Evolutionary conservation across 2,888 invertebrate genomes (phyloP), one percentile per base, ranked within the genome.

Genomic region (Microdon myrmicae): DNA sequence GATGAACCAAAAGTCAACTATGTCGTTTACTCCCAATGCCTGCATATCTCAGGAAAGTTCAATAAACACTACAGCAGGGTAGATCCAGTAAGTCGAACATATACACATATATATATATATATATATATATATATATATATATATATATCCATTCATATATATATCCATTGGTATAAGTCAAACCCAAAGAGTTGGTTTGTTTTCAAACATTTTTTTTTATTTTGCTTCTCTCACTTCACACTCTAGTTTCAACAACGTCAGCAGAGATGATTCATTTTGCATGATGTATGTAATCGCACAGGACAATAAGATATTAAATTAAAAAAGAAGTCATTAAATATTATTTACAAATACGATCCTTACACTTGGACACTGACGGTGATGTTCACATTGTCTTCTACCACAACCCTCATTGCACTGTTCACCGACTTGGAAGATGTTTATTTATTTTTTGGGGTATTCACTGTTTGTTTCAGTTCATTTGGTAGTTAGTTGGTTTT

Each of bases 391-490:
- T 38, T 45, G 31, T 37, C 34, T 14, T 14, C 45, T 13, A 25
- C 47, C 43, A 58, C 64, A 43, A 47, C 58, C 53, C 58, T 64
- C 58, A 64, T 58, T 64, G 58, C 51, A 58, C 51, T 53, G 64
- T 44, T 64, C 45, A 53, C 56, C 58, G 58, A 58, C 47, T n/a
- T n/a, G n/a, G n/a, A n/a, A n/a, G n/a, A n/a, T n/a, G n/a, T n/a
- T n/a, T n/a, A n/a, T n/a, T n/a, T n/a, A n/a, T n/a, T n/a, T 64
- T 64, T 64, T 64, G 64, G 58, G 58, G 58, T 64, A 38, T 48
- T 58, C 47, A 47, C 47, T 47, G 37, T 64, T 64, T 26, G 12
- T 20, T 28, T 26, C 8, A 9, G 14, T n/a, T 9, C 25, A 12
- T 28, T 34, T 55, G 48, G 28, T 35, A 44, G 43, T 25, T 44